Base-by-base conservation (phyloP, 2,113 vertebrate genomes). In the Paramormyrops kingsleyae region DNA sequence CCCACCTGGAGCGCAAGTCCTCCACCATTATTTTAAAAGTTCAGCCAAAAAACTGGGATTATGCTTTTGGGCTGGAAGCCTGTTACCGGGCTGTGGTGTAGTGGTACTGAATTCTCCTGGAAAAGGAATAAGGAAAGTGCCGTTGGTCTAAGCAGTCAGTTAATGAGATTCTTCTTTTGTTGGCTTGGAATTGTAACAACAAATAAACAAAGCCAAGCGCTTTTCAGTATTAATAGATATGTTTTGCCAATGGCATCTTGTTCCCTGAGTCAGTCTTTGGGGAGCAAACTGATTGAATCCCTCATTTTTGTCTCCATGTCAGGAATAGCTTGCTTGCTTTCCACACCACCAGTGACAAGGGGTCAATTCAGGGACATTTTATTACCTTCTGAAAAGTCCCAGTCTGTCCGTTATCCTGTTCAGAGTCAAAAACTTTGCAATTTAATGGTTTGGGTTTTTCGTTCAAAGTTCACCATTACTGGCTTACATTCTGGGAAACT, bases 301-400 rank as follows among this genome's bases (percentile, higher is more conserved):
- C 66, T 90, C 70, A 52, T 88, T 87, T 85, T 49, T 86, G 39
- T 90, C 59, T 88, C 89, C 88, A 86, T 88, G 88, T 84, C 88
- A 19, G 91, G 35, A 66, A 56, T 74, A 86, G 91, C 90, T 94
- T 95, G 94, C 87, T 35, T 92, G 91, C 90, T 92, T 91, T 94
- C 94, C 93, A 91, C 47, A 86, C 89, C 92, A 94, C 91, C 91
- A 88, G 89, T 94, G 95, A 96, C 94, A 94, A 93, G 93, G 92
- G 94, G 94, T 93, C 92, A 93, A 94, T 95, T 94, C 93, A 94
- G 94, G 94, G 92, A 89, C 94, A 94, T 95, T 92, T 92, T 91
- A 91, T 92, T 91, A 90, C 90, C 91, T 92, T 90, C 93, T 92
- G 93, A 94, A 93, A 94, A 80, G 17, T 91, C 91, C 91, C 91